Conservation (phyloP, 2,113 vertebrate species). For the Aramus guarauna region DNA sequence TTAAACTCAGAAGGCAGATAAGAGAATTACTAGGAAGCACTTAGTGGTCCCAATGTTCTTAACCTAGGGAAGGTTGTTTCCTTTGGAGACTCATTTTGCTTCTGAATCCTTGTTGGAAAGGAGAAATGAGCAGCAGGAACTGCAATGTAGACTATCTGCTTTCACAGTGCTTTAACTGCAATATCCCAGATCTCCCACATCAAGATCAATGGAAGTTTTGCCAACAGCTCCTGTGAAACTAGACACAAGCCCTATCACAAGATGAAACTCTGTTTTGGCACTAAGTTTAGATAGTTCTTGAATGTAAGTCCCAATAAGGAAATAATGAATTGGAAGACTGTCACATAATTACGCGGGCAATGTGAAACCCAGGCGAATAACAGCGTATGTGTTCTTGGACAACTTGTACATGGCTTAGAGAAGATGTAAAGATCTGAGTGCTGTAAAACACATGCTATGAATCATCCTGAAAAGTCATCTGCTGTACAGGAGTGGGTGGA, state of each 20-base stretch:
- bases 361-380: not conserved
- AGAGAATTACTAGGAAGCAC: not conserved
- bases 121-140: not conserved
- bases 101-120: not conserved
- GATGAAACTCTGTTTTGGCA: not conserved
- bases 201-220: not conserved
- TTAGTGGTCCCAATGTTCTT: not conserved
- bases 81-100: not conserved
- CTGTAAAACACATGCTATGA: not conserved
- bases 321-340: not conserved
- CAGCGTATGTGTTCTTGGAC: not conserved
- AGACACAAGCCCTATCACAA: not conserved
- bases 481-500: not conserved
- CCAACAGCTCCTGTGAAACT: not conserved
- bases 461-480: not conserved
- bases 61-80: not conserved
- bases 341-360: not conserved
- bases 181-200: not conserved
- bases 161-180: not conserved
- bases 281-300: not conserved
- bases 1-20: not conserved
- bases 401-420: not conserved
- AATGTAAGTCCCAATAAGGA: not conserved
- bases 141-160: not conserved
- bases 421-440: not conserved